phyloP scores from a whole-genome alignment of 2,888 invertebrate genomes.

The Drosophila kuntzei region DNA sequence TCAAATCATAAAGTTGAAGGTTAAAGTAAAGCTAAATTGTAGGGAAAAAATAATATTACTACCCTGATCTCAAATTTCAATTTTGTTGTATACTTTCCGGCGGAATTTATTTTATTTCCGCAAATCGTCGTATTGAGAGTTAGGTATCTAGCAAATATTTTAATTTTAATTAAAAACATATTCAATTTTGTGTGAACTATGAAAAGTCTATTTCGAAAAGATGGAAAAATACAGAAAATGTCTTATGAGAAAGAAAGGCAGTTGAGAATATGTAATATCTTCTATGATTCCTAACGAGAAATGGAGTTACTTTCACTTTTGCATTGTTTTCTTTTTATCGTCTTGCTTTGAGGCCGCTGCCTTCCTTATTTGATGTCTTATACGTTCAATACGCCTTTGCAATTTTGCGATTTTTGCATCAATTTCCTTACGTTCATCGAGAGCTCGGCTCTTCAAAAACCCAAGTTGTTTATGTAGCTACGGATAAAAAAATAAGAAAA shows the following conservation, averaged over 20 bases:
- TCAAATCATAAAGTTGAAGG: neutral
- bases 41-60: neutral
- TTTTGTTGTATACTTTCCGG: neutral
- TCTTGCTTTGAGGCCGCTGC: neutral
- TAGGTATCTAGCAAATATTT: too few species aligned
- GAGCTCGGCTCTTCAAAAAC: neutral
- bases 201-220: slow-evolving; percentile 5
- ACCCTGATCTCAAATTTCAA: neutral
- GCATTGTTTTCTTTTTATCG: neutral
- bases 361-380: neutral
- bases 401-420: slow-evolving; percentile 21
- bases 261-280: neutral
- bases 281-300: neutral
- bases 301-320: neutral
- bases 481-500: accelerated
- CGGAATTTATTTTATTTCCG: neutral
- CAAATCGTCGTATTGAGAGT: too few species aligned
- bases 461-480: slow-evolving; percentile 15
- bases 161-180: too few species aligned
- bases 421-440: slow-evolving; percentile 9
- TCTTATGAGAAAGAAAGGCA: neutral
- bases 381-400: slow-evolving; percentile 10
- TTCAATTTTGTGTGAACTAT: neutral
- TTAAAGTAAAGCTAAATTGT: neutral
- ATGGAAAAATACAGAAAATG: neutral